Percentiles rank a stretch among this genome's conserved stretches.
Conservation (phyloP, 2,888 invertebrate genomes). For the Phragmatobia fuliginosa region DNA sequence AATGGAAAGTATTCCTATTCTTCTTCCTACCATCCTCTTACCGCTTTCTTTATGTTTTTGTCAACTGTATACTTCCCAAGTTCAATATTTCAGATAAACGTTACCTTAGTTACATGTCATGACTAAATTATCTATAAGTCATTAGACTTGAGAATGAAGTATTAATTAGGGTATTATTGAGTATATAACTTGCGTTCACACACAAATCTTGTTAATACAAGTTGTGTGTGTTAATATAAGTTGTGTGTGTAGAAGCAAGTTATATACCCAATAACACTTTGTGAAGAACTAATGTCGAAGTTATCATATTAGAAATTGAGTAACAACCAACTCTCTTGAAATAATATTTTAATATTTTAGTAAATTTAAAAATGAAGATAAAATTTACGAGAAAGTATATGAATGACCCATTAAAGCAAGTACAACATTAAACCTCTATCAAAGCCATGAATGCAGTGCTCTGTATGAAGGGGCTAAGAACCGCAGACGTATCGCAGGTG, state of each 20-base stretch:
- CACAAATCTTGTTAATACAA: too few species aligned
- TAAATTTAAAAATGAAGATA: neutral
- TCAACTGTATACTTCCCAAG: neutral
- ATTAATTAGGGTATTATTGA: too few species aligned
- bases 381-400: neutral
- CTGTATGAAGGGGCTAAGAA: slow-evolving; percentile 31
- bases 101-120: neutral
- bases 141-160: too few species aligned
- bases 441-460: slow-evolving; percentile 25
- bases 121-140: neutral
- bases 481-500: slow-evolving; percentile 43
- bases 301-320: too few species aligned
- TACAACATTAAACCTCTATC: slow-evolving; percentile 5
- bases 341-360: neutral
- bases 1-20: neutral
- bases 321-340: too few species aligned
- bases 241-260: neutral
- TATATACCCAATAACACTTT: too few species aligned
- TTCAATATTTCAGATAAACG: neutral
- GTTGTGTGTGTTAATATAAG: too few species aligned
- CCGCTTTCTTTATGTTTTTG: neutral
- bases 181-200: too few species aligned
- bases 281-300: too few species aligned
- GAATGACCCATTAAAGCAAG: slow-evolving; percentile 6
- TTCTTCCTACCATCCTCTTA: neutral